phyloP scores from a whole-genome alignment of 1,140 invertebrate genomes.

The Luehdorfia chinensis region DNA sequence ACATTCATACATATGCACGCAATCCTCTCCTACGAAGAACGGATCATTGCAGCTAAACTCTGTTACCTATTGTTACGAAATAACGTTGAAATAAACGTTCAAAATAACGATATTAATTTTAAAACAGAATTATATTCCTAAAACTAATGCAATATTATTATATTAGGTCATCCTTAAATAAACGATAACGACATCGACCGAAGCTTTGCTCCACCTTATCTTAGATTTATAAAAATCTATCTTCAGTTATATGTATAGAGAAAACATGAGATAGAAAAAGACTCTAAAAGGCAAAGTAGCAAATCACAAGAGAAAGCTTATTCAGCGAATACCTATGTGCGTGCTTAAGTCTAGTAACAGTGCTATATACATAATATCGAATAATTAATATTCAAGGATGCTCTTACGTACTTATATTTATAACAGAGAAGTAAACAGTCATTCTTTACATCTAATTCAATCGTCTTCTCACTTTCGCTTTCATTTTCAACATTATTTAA shows the following conservation, averaged over 20 bases:
- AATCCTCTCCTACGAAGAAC: too few relatives aligned
- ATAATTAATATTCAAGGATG: not conserved
- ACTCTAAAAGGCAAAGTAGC: slow-evolving; percentile 63
- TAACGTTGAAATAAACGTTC: not conserved
- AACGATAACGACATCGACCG: slow-evolving; percentile 1
- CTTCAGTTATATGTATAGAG: slow-evolving; percentile 39
- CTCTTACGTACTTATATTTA: too few relatives aligned
- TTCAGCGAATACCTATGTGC: slow-evolving; percentile 47
- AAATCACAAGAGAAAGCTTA: slow-evolving; percentile 67
- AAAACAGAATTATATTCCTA: not conserved
- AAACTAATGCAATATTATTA: slow-evolving; percentile 4
- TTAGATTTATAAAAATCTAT: slow-evolving; percentile 49
- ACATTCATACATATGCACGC: too few relatives aligned
- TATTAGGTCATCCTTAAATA: slow-evolving; percentile 24
- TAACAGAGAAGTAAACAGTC: not conserved
- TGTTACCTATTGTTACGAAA: not conserved
- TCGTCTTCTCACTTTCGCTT: too few relatives aligned
- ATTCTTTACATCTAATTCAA: not conserved
- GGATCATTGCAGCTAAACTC: too few relatives aligned
- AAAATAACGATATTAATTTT: not conserved
- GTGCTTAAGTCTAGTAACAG: slow-evolving; percentile 32
- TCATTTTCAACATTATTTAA: too few relatives aligned
- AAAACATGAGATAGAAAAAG: slow-evolving; percentile 43
- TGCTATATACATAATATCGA: slow-evolving; percentile 34
- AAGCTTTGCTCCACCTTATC: slow-evolving; percentile 61